These are phyloP conservation scores for Xenops minutus DNA, from an alignment of 2,797 vertebrate species.

Conservation along the genomic window DNA sequence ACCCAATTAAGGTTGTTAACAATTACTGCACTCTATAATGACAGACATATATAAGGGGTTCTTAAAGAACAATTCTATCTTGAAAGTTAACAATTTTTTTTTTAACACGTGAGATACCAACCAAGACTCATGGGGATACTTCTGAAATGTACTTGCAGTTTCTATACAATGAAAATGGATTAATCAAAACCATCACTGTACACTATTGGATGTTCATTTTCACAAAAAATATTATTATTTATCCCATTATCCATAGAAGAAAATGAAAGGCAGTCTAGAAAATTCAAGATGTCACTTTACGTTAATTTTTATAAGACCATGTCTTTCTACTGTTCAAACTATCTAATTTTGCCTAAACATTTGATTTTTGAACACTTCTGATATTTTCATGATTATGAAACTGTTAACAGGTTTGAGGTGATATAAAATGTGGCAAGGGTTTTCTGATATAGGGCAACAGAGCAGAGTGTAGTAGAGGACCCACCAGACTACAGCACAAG, in stretches of 20 bases:
- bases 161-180: neutral
- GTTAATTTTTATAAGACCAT: neutral
- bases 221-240: neutral
- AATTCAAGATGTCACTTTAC: neutral
- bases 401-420: neutral
- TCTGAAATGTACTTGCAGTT: neutral
- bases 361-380: neutral
- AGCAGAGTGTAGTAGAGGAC: neutral
- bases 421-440: neutral
- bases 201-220: neutral
- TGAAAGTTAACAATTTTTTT: neutral
- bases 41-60: neutral
- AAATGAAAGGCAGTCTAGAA: neutral
- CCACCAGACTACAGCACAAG: neutral
- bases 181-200: neutral
- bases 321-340: neutral
- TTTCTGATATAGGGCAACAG: neutral
- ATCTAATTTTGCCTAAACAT: neutral
- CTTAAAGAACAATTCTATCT: neutral
- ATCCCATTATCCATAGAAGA: neutral
- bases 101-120: neutral
- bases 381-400: neutral
- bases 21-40: constrained; percentile 26
- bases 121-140: neutral
- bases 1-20: constrained; percentile 39